phyloP scores from a whole-genome alignment of 2,797 vertebrate genomes.

The Xiphophorus birchmanni region DNA sequence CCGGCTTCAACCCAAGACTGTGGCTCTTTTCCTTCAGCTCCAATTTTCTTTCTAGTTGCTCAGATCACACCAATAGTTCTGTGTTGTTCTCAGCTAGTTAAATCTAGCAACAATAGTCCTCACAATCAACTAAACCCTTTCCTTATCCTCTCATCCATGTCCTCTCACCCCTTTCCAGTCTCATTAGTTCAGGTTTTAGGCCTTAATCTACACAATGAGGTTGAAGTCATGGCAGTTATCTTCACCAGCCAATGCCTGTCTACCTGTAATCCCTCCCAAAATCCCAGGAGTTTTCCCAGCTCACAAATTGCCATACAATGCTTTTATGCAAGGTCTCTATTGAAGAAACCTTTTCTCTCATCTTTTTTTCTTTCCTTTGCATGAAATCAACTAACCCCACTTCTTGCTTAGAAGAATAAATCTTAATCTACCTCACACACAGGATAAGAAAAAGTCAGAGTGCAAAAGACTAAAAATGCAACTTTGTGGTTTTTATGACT shows the following conservation, averaged over 20 bases:
- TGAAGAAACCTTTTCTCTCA: slow-evolving; percentile 38
- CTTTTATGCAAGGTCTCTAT: slow-evolving; percentile 61
- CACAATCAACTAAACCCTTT: slow-evolving; percentile 56
- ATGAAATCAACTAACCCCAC: slow-evolving; percentile 54
- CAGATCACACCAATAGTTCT: background rate
- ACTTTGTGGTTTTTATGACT: slow-evolving; percentile 1
- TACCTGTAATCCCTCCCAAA: slow-evolving; percentile 81
- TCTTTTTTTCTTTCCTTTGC: slow-evolving; percentile 36
- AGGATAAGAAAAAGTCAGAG: slow-evolving; percentile 26
- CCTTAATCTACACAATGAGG: slow-evolving; percentile 90
- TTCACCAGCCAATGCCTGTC: slow-evolving; percentile 79
- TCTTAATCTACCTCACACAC: slow-evolving; percentile 62
- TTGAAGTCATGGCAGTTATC: slow-evolving; percentile 88
- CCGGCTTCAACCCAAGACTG: background rate
- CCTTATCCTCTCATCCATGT: slow-evolving; percentile 51
- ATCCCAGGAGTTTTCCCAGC: slow-evolving; percentile 61
- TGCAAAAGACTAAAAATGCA: slow-evolving; percentile 22
- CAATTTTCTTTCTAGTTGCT: background rate
- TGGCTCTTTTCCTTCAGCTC: background rate
- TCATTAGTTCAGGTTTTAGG: slow-evolving; percentile 93
- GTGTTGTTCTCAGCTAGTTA: slow-evolving; percentile 34
- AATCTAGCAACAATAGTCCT: slow-evolving; percentile 45
- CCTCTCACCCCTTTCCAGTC: slow-evolving; percentile 61
- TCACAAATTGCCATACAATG: slow-evolving; percentile 74
- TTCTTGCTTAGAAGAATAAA: slow-evolving; percentile 39